Conservation (phyloP, 1,140 invertebrate species). For the Cataglyphis hispanica region DNA sequence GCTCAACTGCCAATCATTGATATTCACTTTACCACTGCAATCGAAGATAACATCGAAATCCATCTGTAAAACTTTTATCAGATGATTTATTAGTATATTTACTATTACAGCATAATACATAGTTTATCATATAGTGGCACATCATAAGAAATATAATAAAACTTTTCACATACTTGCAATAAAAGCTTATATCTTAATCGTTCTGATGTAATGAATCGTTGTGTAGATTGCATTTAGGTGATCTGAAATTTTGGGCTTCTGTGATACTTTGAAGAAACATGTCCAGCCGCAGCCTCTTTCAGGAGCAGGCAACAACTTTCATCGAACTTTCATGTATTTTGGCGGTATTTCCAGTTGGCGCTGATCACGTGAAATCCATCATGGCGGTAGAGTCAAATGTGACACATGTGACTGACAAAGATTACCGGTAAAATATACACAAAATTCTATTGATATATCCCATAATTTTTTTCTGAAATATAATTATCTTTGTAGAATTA, state of each 20-base stretch:
- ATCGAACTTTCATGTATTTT: constrained; percentile 22
- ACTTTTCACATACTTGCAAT: background rate
- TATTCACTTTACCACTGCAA: constrained; percentile 80
- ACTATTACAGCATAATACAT: background rate
- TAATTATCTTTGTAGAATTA: too few species aligned
- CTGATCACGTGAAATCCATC: background rate
- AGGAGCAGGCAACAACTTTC: background rate
- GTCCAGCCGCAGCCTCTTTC: background rate
- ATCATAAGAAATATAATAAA: constrained; percentile 13
- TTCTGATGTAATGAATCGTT: too few species aligned
- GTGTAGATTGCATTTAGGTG: constrained; percentile 3
- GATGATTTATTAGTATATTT: background rate
- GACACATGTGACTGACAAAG: background rate
- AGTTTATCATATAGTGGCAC: background rate
- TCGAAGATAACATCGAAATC: constrained; percentile 72
- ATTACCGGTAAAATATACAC: background rate
- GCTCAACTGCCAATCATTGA: constrained; percentile 79
- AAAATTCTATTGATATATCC: background rate
- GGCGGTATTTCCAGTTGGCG: constrained; percentile 35
- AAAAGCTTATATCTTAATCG: background rate
- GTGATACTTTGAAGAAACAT: background rate
- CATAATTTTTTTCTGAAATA: background rate
- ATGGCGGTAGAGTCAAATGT: background rate
- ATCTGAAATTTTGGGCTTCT: background rate
- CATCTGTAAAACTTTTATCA: constrained; percentile 61